Evolutionary conservation across 2,797 vertebrate species (phyloP), one percentile per base, ranked within the genome.

Genomic region (Pseudochaenichthys georgianus): DNA sequence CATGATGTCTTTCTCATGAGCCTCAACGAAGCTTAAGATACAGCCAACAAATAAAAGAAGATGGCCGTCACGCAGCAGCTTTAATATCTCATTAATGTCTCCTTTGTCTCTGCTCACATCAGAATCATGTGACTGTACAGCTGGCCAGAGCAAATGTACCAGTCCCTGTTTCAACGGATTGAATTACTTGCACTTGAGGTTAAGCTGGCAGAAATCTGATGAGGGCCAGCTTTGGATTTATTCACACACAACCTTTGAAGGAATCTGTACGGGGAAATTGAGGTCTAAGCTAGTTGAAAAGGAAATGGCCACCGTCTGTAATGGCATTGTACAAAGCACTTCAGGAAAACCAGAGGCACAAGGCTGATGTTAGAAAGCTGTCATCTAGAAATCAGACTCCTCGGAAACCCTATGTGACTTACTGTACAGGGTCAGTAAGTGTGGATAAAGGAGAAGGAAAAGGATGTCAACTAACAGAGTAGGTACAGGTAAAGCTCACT

Each of bases 151-250:
- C 42, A 60, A 73, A 81, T 60, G 43, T 17, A 66, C 47, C 16
- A 21, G 8, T 60, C 61, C 19, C 19, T 42, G 51, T 77, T 70
- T 51, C 69, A 3, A 9, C 28, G 42, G 59, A 66, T 73, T 66
- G 51, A 68, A 70, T 70, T 68, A 50, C 76, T 68, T 70, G 12
- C 50, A 8, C 47, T 3, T 38, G 31, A 68, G 54, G 57, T 72
- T 71, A 76, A 79, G 46, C 60, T 73, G 77, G 46, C 43, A 64
- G 75, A 38, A 55, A 65, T 71, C 34, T 64, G 79, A 78, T 68
- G 63, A 51, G n/a, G 11, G 3, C 21, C 2, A 1, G 3, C 41
- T 50, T 60, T 48, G 19, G 65, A 67, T 75, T 70, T 60, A 80
- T 75, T 66, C 76, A 67, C 58, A 67, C 62, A 62, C 42, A 9